Evolutionary conservation across 2,888 invertebrate species (phyloP).

Genomic region (Lasioglossum lativentre): DNA sequence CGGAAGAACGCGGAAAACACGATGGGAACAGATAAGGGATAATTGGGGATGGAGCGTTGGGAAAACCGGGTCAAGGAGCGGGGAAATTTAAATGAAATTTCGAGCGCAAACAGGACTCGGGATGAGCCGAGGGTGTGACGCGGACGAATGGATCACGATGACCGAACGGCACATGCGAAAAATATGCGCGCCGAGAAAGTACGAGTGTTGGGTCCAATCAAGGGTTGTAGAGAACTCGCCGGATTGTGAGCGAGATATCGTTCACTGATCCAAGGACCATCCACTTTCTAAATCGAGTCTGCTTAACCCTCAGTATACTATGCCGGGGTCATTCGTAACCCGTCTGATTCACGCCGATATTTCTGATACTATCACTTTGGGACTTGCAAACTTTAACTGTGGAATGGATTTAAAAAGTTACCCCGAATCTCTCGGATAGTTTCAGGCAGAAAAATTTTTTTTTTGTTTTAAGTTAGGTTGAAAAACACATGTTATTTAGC

Average conservation of each 20-base stretch:
- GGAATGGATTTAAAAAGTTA: too few relatives aligned
- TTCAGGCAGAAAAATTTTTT: too few relatives aligned
- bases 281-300: background rate
- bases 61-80: background rate
- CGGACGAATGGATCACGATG: background rate
- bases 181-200: background rate
- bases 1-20: conserved; percentile 21
- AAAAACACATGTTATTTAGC: too few relatives aligned
- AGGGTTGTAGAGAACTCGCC: background rate
- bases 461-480: too few relatives aligned
- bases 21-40: conserved; percentile 48
- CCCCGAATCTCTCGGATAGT: too few relatives aligned
- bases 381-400: too few relatives aligned
- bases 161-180: background rate
- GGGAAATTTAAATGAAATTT: conserved; percentile 35
- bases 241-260: background rate
- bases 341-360: too few relatives aligned
- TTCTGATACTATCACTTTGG: too few relatives aligned
- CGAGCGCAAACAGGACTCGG: conserved; percentile 7
- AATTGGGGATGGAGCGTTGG: conserved; percentile 31
- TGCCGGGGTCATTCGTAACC: too few relatives aligned
- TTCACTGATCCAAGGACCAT: background rate
- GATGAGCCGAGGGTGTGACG: background rate
- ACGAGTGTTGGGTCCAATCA: background rate
- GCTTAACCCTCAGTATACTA: background rate